Evolutionary conservation across 1,140 invertebrate species (phyloP).

Genomic region (Ditylenchus dipsaci): DNA sequence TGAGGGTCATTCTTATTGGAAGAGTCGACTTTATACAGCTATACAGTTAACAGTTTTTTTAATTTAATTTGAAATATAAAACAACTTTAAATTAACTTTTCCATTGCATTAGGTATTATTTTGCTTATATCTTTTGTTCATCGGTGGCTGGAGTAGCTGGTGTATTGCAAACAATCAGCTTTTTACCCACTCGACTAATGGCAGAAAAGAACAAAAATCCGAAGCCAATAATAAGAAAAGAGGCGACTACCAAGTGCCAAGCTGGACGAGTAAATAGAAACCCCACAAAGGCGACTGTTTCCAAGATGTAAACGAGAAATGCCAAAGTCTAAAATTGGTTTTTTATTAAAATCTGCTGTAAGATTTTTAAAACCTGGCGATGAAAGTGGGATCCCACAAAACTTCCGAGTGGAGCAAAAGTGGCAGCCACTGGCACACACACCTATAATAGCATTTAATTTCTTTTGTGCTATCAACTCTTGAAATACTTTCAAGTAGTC

Average conservation of each 20-base stretch:
- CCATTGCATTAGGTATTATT: too few species aligned
- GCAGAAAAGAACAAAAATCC: constrained; percentile 48
- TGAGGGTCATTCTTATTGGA: too few species aligned
- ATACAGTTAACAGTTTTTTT: too few species aligned
- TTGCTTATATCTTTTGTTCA: too few species aligned
- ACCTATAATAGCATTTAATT: constrained; percentile 23
- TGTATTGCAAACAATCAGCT: constrained; percentile 14
- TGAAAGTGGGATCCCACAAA: constrained; percentile 58
- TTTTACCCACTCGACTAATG: constrained; percentile 34
- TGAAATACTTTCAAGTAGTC: constrained; percentile 51
- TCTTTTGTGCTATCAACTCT: neutral
- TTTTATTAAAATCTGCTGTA: neutral
- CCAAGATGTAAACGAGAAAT: constrained; percentile 50
- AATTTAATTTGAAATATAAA: too few species aligned
- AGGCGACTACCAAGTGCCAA: constrained; percentile 33
- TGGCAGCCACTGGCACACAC: constrained; percentile 49
- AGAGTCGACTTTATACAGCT: too few species aligned
- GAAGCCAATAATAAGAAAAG: constrained; percentile 38
- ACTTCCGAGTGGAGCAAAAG: constrained; percentile 53
- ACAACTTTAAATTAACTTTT: too few species aligned
- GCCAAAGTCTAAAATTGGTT: constrained; percentile 45
- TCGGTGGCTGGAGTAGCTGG: neutral
- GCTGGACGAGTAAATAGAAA: constrained; percentile 47
- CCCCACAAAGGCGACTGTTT: constrained; percentile 48
- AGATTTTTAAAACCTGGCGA: constrained; percentile 37